A percentile compares a stretch with the other conserved stretches of the same genome.
Evolutionary conservation across 1,140 invertebrate genomes (phyloP).

Genomic region (Solen grandis): DNA sequence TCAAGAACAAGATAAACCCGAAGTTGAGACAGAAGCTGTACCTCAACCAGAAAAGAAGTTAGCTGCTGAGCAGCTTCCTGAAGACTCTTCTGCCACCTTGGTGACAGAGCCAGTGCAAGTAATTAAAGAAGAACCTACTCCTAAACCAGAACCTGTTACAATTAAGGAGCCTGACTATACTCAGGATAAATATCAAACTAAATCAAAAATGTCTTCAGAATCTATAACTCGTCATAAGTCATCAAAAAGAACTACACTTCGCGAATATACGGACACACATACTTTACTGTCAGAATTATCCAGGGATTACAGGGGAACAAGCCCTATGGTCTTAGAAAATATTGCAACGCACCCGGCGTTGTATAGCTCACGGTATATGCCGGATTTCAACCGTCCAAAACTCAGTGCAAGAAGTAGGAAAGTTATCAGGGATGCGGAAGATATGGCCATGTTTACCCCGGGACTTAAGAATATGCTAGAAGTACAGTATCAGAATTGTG

Average conservation of each 20-base stretch:
- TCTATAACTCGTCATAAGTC: background rate
- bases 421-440: conserved; percentile 72
- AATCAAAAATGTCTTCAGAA: background rate
- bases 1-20: no score
- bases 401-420: conserved; percentile 76
- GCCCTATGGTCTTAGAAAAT: conserved; percentile 73
- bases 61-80: background rate
- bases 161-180: background rate
- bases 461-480: conserved; percentile 76
- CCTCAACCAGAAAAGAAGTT: background rate
- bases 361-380: conserved; percentile 66
- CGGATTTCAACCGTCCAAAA: conserved; percentile 57
- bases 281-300: conserved; percentile 30
- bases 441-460: conserved; percentile 68
- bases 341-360: conserved; percentile 74
- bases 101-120: no score
- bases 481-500: conserved; percentile 72
- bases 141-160: background rate
- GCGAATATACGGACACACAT: conserved; percentile 32
- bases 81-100: no score
- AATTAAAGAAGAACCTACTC: no score
- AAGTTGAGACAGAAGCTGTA: background rate
- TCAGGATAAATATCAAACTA: background rate
- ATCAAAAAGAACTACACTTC: conserved; percentile 47
- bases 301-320: conserved; percentile 71